Conservation (phyloP, 2,888 invertebrate genomes). For the Hydrotaea diabolus region DNA sequence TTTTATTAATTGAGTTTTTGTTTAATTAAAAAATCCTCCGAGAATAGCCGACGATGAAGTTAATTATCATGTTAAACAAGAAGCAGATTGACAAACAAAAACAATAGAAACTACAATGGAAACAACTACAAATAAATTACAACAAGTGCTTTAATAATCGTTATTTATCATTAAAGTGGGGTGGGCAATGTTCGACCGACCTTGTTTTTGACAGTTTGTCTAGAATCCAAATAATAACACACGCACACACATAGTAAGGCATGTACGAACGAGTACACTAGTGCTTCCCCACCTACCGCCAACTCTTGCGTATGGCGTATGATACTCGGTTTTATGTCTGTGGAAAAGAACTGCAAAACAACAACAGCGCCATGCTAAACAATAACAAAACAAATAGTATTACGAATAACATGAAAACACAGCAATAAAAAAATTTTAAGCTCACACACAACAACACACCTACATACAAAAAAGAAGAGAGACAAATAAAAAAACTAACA, state of each 20-base stretch:
- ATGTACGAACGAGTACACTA: not conserved
- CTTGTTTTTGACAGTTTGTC: constrained; percentile 52
- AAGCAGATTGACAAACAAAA: no score
- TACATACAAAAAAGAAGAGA: not conserved
- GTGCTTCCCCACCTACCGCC: no score
- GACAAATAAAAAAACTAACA: not conserved
- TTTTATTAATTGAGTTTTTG: constrained; percentile 3
- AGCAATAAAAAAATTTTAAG: constrained; percentile 14
- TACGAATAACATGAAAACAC: not conserved
- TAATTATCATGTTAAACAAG: not conserved
- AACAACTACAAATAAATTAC: constrained; percentile 16
- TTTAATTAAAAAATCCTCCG: not conserved
- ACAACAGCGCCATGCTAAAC: constrained; percentile 7
- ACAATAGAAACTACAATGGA: not conserved
- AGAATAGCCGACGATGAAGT: not conserved
- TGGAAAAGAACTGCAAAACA: constrained; percentile 20
- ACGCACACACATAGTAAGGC: not conserved
- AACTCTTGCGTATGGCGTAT: not conserved
- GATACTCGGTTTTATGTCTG: not conserved
- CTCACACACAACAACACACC: constrained; percentile 1
- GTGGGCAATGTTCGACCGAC: constrained; percentile 56
- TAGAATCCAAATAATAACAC: constrained; percentile 12
- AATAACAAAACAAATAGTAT: constrained; percentile 29
- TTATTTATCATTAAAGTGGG: constrained; percentile 44
- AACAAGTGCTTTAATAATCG: constrained; percentile 35